Base-by-base conservation (phyloP, 2,888 invertebrate species). In the Tiliacea aurago region DNA sequence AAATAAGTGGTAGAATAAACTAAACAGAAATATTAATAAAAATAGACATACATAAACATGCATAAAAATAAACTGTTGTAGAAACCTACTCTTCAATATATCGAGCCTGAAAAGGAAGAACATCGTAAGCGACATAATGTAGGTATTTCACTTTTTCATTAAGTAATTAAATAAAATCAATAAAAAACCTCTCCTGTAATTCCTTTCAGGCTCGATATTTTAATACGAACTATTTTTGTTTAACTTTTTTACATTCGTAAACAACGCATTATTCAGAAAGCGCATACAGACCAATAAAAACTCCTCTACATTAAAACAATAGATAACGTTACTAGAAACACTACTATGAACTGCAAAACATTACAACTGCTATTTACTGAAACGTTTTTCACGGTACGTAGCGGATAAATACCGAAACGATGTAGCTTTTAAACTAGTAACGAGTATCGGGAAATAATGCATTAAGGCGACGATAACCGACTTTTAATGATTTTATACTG, bases 351-450 rank as follows among this genome's bases (percentile, higher is more conserved):
- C 20, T n/a, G 37, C 37, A 37, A 37, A 37, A 37, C n/a, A 51
- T 43, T 58, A 59, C 11, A 33, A 37, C n/a, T 33, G 37, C 56
- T 51, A 47, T 58, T 58, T 18, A 5, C 28, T 41, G 20, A 41
- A 78, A 47, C 49, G 55, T 53, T 61, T 43, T 70, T 13, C 43
- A 11, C 18, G 58, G 47, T n/a, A 58, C 10, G 15, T 18, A 23
- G 56, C 13, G 5, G n/a, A 45, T 64, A 62, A 28, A 66, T 28
- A 33, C 18, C 15, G 33, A 33, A 11, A 74, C 63, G 63, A 37
- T 58, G 51, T 51, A 49, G 51, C 49, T 56, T 78, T 66, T 51
- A 49, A 51, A 79, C 51, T 53, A 61, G 59, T 59, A 23, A 49
- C 18, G 15, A 49, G 20, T 13, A 28, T 49, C 18, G 6, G 41